Percentiles rank a stretch among this genome's conserved stretches.
Evolutionary conservation across 1,140 invertebrate genomes (phyloP).

Genomic region (Heterodera carotae): DNA sequence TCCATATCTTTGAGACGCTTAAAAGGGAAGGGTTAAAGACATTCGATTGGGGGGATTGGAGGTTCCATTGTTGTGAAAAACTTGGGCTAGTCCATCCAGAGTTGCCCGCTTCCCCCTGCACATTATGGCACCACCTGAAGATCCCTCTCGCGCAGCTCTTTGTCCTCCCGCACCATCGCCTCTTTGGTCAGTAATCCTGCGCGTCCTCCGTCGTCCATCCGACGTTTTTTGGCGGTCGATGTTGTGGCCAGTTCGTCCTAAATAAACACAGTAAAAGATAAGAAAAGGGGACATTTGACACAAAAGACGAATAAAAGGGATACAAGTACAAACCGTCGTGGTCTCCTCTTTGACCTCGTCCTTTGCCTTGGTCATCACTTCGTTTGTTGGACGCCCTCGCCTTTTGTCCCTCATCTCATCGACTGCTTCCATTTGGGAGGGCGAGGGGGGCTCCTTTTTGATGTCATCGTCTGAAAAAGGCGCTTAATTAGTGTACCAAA

Average conservation of each 20-base stretch:
- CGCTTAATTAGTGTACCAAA: neutral
- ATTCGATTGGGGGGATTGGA: too few species aligned
- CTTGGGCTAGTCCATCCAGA: too few species aligned
- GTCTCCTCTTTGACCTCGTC: conserved; percentile 13
- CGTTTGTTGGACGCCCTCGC: neutral
- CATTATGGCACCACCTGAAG: neutral
- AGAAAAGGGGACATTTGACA: too few species aligned
- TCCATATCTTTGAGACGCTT: conserved; percentile 10
- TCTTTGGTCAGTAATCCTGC: conserved; percentile 24
- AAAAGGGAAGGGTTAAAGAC: too few species aligned
- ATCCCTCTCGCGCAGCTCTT: conserved; percentile 15
- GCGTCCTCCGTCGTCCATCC: conserved; percentile 23
- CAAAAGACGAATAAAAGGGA: neutral
- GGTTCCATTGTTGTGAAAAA: too few species aligned
- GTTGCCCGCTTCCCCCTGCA: neutral
- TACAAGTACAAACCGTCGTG: too few species aligned
- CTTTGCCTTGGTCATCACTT: neutral
- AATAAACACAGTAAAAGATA: neutral
- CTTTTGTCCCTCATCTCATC: neutral
- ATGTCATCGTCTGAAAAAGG: neutral
- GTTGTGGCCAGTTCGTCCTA: conserved; percentile 14
- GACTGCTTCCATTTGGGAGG: neutral
- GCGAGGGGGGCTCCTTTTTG: neutral
- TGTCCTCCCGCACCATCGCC: conserved; percentile 20
- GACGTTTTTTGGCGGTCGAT: conserved; percentile 2